A percentile compares a stretch with the other conserved stretches of the same genome.
Conservation (phyloP, 2,113 vertebrate species). For the Octodon degus region DNA sequence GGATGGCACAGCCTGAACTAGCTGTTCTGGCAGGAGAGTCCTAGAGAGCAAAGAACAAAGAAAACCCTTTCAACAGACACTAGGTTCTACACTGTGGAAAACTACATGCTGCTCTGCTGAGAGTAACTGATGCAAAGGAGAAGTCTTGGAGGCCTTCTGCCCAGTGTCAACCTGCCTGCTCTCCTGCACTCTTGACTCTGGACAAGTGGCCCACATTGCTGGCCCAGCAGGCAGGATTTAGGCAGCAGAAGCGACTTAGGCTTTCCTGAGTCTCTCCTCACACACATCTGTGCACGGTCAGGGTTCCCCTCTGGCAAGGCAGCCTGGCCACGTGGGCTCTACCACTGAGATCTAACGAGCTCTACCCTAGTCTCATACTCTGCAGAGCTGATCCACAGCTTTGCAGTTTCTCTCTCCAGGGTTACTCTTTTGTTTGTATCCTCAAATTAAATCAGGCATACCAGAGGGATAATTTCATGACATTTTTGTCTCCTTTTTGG, state of each 20-base stretch:
- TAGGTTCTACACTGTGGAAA: not conserved
- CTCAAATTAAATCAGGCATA: accelerated
- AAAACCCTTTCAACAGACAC: accelerated
- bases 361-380: not conserved
- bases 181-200: accelerated
- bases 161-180: not conserved
- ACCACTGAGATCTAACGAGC: too few species aligned
- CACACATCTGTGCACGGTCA: accelerated
- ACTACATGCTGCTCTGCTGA: not conserved
- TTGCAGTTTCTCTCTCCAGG: too few species aligned
- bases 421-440: accelerated
- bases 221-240: too few species aligned
- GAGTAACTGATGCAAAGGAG: accelerated
- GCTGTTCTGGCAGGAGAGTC: not conserved
- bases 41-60: not conserved
- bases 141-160: not conserved
- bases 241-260: too few species aligned
- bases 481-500: not conserved
- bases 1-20: too few species aligned
- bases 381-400: too few species aligned
- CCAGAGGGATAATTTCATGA: not conserved
- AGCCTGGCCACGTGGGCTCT: not conserved
- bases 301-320: not conserved
- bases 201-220: not conserved
- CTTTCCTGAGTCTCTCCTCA: not conserved